Evolutionary conservation across 2,888 invertebrate species (phyloP).

Genomic region (Lymantria monacha): DNA sequence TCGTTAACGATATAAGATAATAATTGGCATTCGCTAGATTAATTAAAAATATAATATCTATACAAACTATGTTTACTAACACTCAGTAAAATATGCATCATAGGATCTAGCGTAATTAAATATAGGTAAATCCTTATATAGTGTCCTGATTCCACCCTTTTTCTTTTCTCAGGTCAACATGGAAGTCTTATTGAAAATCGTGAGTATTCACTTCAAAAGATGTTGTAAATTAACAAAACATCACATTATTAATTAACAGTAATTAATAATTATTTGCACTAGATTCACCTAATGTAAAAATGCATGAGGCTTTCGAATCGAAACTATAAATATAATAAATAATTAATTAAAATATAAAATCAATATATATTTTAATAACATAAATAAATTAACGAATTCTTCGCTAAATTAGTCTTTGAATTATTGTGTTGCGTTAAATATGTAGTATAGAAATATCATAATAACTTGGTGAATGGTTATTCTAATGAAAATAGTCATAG

Average conservation of each 20-base stretch:
- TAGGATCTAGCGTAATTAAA: not conserved
- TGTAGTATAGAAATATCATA: too few relatives aligned
- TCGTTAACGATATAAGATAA: too few relatives aligned
- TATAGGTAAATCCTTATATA: not conserved
- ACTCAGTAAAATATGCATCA: too few relatives aligned
- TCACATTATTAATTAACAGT: not conserved
- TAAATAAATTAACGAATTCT: too few relatives aligned
- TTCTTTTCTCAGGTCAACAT: slow-evolving; percentile 34
- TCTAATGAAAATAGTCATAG: too few relatives aligned
- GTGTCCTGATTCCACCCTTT: slow-evolving; percentile 3
- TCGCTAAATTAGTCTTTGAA: too few relatives aligned
- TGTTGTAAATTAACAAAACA: slow-evolving; percentile 2
- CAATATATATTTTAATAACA: too few relatives aligned
- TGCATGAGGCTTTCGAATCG: slow-evolving; percentile 5
- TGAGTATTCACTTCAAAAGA: slow-evolving; percentile 19
- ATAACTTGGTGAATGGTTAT: too few relatives aligned
- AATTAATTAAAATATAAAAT: not conserved
- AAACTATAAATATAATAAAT: not conserved
- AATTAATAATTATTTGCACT: not conserved
- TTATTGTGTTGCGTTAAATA: too few relatives aligned
- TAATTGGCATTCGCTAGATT: too few relatives aligned
- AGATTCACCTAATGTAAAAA: slow-evolving; percentile 6
- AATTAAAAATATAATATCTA: too few relatives aligned
- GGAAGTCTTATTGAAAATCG: slow-evolving; percentile 37
- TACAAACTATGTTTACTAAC: too few relatives aligned